Percentiles rank a stretch among this genome's conserved stretches.
Evolutionary conservation across 2,113 vertebrate species (phyloP).

Genomic region (Eclectus roratus): DNA sequence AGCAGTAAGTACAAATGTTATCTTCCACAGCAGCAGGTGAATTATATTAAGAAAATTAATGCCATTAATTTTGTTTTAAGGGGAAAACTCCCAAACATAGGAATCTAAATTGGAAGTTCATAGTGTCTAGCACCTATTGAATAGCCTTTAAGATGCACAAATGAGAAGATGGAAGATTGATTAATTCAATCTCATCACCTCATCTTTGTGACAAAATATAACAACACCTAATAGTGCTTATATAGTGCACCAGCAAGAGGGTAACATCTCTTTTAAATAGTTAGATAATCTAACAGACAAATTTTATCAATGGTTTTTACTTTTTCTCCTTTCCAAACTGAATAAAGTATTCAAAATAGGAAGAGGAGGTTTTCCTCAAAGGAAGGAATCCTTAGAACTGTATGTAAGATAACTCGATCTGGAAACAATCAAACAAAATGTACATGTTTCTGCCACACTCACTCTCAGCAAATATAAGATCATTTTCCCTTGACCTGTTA

Average conservation of each 20-base stretch:
- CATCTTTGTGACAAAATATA: neutral
- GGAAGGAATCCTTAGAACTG: neutral
- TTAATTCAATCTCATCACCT: neutral
- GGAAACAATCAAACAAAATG: neutral
- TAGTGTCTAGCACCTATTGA: neutral
- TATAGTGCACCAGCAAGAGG: neutral
- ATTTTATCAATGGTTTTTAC: neutral
- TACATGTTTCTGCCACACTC: neutral
- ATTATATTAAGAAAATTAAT: neutral
- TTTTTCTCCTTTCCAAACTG: neutral
- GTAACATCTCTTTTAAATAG: neutral
- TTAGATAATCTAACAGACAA: neutral
- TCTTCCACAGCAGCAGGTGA: neutral
- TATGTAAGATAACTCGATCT: neutral
- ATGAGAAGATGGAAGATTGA: neutral
- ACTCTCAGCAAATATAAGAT: neutral
- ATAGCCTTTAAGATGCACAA: neutral
- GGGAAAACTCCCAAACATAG: rapidly evolving
- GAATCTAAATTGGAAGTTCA: neutral
- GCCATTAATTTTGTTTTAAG: neutral
- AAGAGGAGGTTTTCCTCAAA: neutral
- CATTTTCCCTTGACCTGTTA: neutral
- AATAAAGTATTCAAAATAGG: neutral
- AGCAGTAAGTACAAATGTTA: neutral
- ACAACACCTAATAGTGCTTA: neutral